A percentile compares a stretch with the other conserved stretches of the same genome.
Evolutionary conservation across 2,888 invertebrate genomes (phyloP).

Genomic region (Campoplex nolae): DNA sequence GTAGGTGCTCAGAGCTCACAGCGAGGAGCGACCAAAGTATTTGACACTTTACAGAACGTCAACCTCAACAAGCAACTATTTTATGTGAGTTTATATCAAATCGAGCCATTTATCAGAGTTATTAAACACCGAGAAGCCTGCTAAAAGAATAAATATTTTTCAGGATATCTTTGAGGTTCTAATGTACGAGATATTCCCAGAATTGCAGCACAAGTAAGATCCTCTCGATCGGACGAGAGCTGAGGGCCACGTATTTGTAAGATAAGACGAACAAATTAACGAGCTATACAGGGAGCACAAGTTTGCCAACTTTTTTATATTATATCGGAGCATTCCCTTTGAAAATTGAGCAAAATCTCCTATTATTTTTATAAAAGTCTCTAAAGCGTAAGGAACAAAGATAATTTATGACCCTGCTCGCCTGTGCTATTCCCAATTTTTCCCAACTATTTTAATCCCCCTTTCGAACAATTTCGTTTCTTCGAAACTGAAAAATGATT

Average conservation of each 20-base stretch:
- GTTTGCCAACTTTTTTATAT: slow-evolving; percentile 65
- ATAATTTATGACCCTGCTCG: slow-evolving; percentile 52
- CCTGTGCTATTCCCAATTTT: slow-evolving; percentile 15
- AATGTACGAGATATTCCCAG: slow-evolving; percentile 86
- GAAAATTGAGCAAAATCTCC: slow-evolving; percentile 40
- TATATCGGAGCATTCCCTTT: slow-evolving; percentile 55
- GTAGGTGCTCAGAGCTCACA: slow-evolving; percentile 94
- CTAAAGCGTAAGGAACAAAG: slow-evolving; percentile 8
- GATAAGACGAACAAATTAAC: slow-evolving; percentile 15
- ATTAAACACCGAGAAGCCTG: background rate
- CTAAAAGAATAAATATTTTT: slow-evolving; percentile 80
- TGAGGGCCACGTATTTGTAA: slow-evolving; percentile 10
- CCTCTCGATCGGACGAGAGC: background rate
- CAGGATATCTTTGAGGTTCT: slow-evolving; percentile 86
- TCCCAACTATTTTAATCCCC: background rate
- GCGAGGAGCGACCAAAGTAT: slow-evolving; percentile 93
- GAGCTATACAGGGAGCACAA: slow-evolving; percentile 59
- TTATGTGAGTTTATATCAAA: slow-evolving; percentile 89
- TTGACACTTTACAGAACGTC: slow-evolving; percentile 93
- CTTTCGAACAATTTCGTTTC: background rate
- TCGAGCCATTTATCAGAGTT: background rate
- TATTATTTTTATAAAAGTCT: slow-evolving; percentile 61
- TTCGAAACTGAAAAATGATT: background rate
- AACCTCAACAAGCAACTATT: slow-evolving; percentile 95
- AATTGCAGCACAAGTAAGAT: slow-evolving; percentile 79